Conservation (phyloP, 1,140 invertebrate species). For the Lerema accius region DNA sequence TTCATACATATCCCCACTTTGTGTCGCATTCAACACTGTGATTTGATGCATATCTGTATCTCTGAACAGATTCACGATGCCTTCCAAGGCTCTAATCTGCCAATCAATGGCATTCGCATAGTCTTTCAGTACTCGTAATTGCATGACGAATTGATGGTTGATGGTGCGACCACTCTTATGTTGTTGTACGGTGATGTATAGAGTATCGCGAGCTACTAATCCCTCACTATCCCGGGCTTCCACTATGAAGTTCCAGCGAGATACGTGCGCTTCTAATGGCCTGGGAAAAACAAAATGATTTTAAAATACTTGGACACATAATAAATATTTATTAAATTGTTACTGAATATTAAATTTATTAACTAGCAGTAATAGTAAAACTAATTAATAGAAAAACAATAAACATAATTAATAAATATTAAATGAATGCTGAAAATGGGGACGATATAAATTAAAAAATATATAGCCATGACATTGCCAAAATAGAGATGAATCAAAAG, state of each 20-base stretch:
- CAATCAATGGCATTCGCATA: slow-evolving; percentile 86
- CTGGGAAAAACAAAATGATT: slow-evolving; percentile 71
- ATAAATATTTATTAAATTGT: not conserved
- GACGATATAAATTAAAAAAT: no score
- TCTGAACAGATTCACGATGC: slow-evolving; percentile 87
- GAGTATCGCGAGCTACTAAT: slow-evolving; percentile 85
- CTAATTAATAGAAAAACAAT: no score
- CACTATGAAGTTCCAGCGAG: slow-evolving; percentile 91
- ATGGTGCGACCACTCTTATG: slow-evolving; percentile 89
- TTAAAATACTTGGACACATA: no score
- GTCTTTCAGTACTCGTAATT: slow-evolving; percentile 84
- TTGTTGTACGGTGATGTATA: slow-evolving; percentile 92
- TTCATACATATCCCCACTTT: slow-evolving; percentile 84
- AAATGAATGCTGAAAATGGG: no score
- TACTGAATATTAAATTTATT: no score
- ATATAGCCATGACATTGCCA: no score
- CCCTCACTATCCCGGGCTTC: slow-evolving; percentile 91
- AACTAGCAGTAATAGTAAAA: no score
- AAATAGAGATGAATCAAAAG: no score
- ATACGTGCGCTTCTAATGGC: slow-evolving; percentile 92
- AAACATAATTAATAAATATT: no score
- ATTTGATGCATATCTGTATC: slow-evolving; percentile 88
- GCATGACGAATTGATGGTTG: slow-evolving; percentile 92
- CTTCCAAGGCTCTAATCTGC: slow-evolving; percentile 87
- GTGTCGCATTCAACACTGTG: slow-evolving; percentile 86